Evolutionary conservation across 2,888 invertebrate genomes (phyloP).

Genomic region (Brachyptera risi): DNA sequence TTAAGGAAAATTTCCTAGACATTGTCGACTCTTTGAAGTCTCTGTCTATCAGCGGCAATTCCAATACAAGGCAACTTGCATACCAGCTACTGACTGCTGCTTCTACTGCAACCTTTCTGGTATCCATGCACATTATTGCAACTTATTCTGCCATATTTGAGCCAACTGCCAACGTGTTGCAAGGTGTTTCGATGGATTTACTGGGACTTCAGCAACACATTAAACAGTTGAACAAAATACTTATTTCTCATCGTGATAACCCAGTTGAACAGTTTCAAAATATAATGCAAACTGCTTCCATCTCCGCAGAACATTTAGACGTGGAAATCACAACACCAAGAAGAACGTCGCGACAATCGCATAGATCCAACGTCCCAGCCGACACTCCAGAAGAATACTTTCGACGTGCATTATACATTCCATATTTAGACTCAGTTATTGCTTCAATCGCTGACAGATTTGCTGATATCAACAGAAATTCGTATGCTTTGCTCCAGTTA

Average conservation of each 20-base stretch:
- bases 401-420: background rate
- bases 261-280: background rate
- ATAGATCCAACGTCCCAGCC: too few species aligned
- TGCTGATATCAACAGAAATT: background rate
- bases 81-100: too few species aligned
- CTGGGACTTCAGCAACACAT: background rate
- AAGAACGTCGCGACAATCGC: too few species aligned
- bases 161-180: background rate
- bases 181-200: background rate
- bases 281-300: background rate
- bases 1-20: conserved; percentile 30
- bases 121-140: background rate
- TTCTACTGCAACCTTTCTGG: background rate
- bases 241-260: background rate
- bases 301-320: background rate
- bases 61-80: too few species aligned
- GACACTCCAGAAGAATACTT: background rate
- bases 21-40: conserved; percentile 7
- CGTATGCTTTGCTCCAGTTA: too few species aligned
- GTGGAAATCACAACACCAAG: background rate
- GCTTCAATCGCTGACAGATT: background rate
- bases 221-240: background rate
- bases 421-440: background rate
- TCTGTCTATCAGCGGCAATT: background rate
- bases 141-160: background rate